Evolutionary conservation across 1,140 invertebrate genomes (phyloP).

Genomic region (Drosophila oshimai): DNA sequence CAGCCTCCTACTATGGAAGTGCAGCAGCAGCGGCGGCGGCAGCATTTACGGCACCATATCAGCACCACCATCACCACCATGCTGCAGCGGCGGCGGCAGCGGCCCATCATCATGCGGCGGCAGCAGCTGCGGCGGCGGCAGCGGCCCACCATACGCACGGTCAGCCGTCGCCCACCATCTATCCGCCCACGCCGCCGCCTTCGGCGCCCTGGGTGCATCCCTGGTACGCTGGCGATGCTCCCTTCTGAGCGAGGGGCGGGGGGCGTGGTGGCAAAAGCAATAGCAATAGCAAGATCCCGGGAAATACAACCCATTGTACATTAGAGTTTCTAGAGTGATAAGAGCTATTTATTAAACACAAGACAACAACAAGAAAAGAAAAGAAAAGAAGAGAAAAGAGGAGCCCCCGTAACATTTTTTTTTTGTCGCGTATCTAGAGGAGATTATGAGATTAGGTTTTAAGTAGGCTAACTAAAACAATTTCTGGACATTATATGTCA

Average conservation of each 20-base stretch:
- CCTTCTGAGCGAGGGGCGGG: slow-evolving; percentile 63
- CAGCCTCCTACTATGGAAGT: slow-evolving; percentile 53
- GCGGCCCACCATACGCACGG: slow-evolving; percentile 68
- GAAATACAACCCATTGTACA: slow-evolving; percentile 12
- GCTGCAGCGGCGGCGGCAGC: slow-evolving; percentile 17
- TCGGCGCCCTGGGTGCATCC: slow-evolving; percentile 82
- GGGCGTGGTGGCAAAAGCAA: neutral
- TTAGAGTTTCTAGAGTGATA: slow-evolving; percentile 14
- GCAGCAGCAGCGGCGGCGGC: slow-evolving; percentile 46
- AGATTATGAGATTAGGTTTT: slow-evolving; percentile 41
- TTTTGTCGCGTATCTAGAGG: slow-evolving; percentile 3
- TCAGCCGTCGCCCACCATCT: slow-evolving; percentile 81
- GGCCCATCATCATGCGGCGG: slow-evolving; percentile 36
- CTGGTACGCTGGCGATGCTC: slow-evolving; percentile 78
- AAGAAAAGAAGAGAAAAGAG: neutral
- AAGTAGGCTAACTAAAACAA: slow-evolving; percentile 71
- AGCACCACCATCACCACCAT: slow-evolving; percentile 37
- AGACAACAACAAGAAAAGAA: neutral
- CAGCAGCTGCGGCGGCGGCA: slow-evolving; percentile 58
- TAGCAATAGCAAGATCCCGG: neutral
- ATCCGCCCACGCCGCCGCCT: slow-evolving; percentile 81
- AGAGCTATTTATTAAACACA: slow-evolving; percentile 30
- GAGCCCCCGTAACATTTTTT: neutral
- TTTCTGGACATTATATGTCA: slow-evolving; percentile 69
- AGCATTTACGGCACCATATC: slow-evolving; percentile 41